Evolutionary conservation across 2,113 vertebrate species (phyloP).

Genomic region (Seriola aureovittata): DNA sequence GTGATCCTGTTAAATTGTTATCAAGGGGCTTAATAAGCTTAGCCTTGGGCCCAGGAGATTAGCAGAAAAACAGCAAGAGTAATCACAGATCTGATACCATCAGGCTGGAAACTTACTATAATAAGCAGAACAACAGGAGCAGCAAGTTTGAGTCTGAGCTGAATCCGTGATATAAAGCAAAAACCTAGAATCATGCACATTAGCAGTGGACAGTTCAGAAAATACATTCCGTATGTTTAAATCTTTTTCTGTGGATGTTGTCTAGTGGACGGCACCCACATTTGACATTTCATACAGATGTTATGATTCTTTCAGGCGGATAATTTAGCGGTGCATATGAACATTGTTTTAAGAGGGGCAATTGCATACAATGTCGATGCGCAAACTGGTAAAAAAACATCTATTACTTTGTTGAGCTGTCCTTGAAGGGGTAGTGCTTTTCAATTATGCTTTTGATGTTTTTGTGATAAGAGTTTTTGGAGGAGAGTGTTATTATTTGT

Average conservation of each 20-base stretch:
- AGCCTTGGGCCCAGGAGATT: constrained; percentile 56
- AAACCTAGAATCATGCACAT: constrained; percentile 21
- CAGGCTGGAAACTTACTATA: constrained; percentile 34
- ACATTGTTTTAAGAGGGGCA: constrained; percentile 17
- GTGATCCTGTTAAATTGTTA: constrained; percentile 58
- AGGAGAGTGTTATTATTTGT: constrained; percentile 57
- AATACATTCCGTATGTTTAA: constrained; percentile 4
- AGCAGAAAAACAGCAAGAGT: constrained; percentile 45
- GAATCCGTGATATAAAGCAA: constrained; percentile 1
- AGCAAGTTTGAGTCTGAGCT: background rate
- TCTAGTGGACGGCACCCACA: constrained; percentile 23
- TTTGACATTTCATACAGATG: constrained; percentile 16
- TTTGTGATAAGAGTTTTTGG: constrained; percentile 45
- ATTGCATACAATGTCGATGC: constrained; percentile 13
- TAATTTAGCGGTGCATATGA: constrained; percentile 17
- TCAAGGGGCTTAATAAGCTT: constrained; percentile 58
- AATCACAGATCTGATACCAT: constrained; percentile 53
- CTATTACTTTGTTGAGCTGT: constrained; percentile 48
- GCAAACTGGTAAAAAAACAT: constrained; percentile 28
- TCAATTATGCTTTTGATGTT: constrained; percentile 41
- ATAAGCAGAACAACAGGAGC: constrained; percentile 25
- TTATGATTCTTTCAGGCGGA: constrained; percentile 16
- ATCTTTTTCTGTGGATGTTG: background rate
- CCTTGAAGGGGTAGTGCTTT: constrained; percentile 58
- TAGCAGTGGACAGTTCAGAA: background rate